Base-by-base conservation (phyloP, 2,888 invertebrate genomes). In the Acronicta aceris region DNA sequence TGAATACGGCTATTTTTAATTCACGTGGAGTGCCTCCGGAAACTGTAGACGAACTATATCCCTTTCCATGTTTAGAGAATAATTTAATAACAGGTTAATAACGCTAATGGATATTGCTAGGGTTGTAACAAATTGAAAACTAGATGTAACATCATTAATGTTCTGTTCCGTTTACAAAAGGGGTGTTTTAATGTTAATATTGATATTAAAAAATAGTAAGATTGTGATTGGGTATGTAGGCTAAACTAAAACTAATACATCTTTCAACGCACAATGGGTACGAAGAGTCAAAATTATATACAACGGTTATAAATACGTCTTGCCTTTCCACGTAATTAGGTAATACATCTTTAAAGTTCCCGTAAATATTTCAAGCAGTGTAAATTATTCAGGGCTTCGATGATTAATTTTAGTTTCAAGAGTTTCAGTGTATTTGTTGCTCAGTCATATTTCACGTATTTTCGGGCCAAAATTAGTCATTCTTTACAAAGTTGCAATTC, bases 301-400 rank as follows among this genome's bases (percentile, higher is more conserved):
- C 30, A 40, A 40, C n/a, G 30, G 54, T 61, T 70, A 60, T 58
- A 52, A 65, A 65, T 48, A 47, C n/a, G 27, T 53, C 48, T 40
- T 15, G 33, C 25, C 33, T 46, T 65, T 46, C 21, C 50, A 52
- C 40, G 17, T 61, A 62, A 65, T 62, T 65, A 48, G 40, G 25
- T 45, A 57, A 59, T 65, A 55, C 41, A 65, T 65, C 36, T 62
- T 54, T 43, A 30, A 25, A 59, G 33, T 43, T 62, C 47, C 27
- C n/a, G 27, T 59, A 59, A 72, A 72, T 75, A 75, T 71, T 65
- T 61, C 51, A 70, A 58, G 27, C 30, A 15, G n/a, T 45, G 27
- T 38, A 47, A 7, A 17, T 42, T 46, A 25, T 48, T 51, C 21
- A 38, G 38, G 27, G 48, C 16, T 52, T 45, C 8, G 8, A 56